Conservation (phyloP, 1,140 invertebrate species). For the Oryctes rhinoceros region DNA sequence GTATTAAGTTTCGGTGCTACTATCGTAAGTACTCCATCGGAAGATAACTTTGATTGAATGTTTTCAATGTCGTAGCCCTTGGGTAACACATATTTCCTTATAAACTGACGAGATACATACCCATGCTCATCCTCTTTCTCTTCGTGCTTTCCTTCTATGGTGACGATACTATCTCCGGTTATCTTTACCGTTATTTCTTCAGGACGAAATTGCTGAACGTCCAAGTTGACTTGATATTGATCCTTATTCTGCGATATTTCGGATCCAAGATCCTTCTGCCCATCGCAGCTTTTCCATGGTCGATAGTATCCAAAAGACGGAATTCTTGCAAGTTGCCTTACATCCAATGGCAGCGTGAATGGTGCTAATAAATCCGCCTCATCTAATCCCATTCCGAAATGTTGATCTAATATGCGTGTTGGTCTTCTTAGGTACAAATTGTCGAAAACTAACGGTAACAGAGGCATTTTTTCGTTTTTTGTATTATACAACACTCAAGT, state of each 20-base stretch:
- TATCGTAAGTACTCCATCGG: conserved; percentile 78
- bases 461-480: not conserved
- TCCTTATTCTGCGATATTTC: conserved; percentile 64
- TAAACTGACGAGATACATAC: conserved; percentile 76
- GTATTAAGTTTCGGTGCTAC: conserved; percentile 63
- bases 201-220: conserved; percentile 86
- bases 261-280: conserved; percentile 59
- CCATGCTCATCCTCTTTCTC: conserved; percentile 80
- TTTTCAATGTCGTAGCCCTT: conserved; percentile 71
- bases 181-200: conserved; percentile 84
- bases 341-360: not conserved
- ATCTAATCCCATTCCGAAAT: conserved; percentile 54
- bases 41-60: conserved; percentile 73
- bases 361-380: conserved; percentile 48
- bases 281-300: conserved; percentile 61
- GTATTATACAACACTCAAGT: not conserved
- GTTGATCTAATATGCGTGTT: conserved; percentile 54
- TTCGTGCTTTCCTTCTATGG: conserved; percentile 79
- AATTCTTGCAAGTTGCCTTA: not conserved
- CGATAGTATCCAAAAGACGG: conserved; percentile 58
- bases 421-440: conserved; percentile 42
- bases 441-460: conserved; percentile 5
- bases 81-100: conserved; percentile 74
- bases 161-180: conserved; percentile 73
- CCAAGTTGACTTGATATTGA: conserved; percentile 75